Evolutionary conservation across 2,888 invertebrate species (phyloP).

Genomic region (Cantharis flavilabris): DNA sequence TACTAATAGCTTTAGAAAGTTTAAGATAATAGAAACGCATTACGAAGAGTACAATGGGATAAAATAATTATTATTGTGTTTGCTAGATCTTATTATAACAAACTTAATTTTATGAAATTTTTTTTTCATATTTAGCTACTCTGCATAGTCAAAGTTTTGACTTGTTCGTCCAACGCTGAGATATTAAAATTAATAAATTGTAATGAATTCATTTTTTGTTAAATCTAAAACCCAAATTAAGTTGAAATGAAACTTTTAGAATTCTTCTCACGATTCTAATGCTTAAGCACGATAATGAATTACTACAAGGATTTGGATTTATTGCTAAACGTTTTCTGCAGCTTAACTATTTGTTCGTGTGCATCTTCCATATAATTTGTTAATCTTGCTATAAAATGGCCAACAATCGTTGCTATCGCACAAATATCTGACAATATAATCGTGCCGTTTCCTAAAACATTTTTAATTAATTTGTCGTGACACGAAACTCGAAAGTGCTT

Average conservation of each 20-base stretch:
- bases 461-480: not conserved
- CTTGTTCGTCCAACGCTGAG: not conserved
- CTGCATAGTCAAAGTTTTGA: not conserved
- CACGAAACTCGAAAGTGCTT: not conserved
- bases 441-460: not conserved
- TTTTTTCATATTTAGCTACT: too few relatives aligned
- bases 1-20: not conserved
- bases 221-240: not conserved
- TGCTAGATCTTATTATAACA: not conserved
- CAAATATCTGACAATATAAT: not conserved
- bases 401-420: not conserved
- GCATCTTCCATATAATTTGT: not conserved
- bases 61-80: not conserved
- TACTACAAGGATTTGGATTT: not conserved
- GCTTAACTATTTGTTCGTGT: not conserved
- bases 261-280: not conserved
- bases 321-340: not conserved
- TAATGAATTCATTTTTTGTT: not conserved
- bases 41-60: not conserved
- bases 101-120: not conserved
- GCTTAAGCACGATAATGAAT: not conserved
- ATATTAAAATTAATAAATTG: not conserved
- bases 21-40: not conserved
- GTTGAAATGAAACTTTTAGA: not conserved
- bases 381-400: not conserved